A percentile compares a stretch with the other conserved stretches of the same genome.
Evolutionary conservation across 1,140 invertebrate genomes (phyloP).

Genomic region (Zaprionus nigranus): DNA sequence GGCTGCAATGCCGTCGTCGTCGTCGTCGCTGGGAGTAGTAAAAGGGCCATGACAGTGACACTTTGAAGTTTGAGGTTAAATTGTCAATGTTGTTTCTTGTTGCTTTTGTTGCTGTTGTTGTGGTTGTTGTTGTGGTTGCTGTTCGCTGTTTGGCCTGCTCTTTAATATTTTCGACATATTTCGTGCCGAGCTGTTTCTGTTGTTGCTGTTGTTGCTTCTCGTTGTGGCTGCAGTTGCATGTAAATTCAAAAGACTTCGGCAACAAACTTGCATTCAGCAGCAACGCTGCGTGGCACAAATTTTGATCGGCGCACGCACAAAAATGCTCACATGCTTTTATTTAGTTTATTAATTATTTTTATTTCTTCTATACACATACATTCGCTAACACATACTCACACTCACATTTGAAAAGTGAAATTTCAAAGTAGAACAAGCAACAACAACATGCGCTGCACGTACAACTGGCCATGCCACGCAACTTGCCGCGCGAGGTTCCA

Average conservation of each 20-base stretch:
- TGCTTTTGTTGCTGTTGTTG: conserved; percentile 46
- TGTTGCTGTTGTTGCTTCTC: conserved; percentile 17
- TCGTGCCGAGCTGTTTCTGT: conserved; percentile 40
- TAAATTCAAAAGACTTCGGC: conserved; percentile 60
- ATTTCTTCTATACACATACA: conserved; percentile 39
- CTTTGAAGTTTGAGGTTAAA: conserved; percentile 84
- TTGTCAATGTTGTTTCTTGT: conserved; percentile 72
- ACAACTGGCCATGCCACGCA: conserved; percentile 53
- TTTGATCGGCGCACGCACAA: conserved; percentile 40
- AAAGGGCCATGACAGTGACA: conserved; percentile 84
- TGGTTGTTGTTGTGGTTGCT: conserved; percentile 33
- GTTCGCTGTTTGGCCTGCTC: conserved; percentile 38
- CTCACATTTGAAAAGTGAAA: conserved; percentile 76
- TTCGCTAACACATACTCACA: conserved; percentile 23
- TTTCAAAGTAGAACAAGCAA: conserved; percentile 75
- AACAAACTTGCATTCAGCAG: conserved; percentile 52
- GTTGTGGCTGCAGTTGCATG: conserved; percentile 18
- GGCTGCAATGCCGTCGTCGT: conserved; percentile 31
- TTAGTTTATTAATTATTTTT: conserved; percentile 71
- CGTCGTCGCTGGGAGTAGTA: conserved; percentile 61
- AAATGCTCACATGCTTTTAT: conserved; percentile 59
- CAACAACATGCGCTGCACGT: conserved; percentile 42
- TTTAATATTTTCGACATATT: conserved; percentile 62
- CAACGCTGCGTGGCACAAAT: conserved; percentile 31
- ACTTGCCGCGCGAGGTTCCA: conserved; percentile 68